Evolutionary conservation across 2,888 invertebrate species (phyloP), one percentile per base, ranked within the genome.

Genomic region (Nomada ruficornis): DNA sequence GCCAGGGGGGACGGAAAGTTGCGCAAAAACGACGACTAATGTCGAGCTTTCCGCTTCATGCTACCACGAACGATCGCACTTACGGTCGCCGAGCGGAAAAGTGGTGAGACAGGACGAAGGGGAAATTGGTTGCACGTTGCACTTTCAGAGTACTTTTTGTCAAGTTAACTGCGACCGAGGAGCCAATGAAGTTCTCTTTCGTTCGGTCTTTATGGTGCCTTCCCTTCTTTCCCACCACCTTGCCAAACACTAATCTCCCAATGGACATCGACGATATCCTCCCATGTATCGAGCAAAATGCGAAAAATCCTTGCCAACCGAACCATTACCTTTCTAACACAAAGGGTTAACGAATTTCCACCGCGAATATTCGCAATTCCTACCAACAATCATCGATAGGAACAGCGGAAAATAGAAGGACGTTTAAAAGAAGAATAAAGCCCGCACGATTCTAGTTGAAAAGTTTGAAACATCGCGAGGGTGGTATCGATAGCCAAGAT

Each of bases 61-160:
- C 87, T 88, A 85, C 87, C 89, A 86, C 88, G 89, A 90, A 91
- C 89, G 91, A 90, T 91, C 90, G 72, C 83, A 70, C 90, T 91
- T 90, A 91, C 90, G 91, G 90, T 83, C 74, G 81, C 68, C 80
- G 91, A 91, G 91, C 89, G 92, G 92, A 93, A 92, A 93, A 93
- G 91, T 93, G 90, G 91, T 88, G 92, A 89, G 90, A 90, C 91
- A 88, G 87, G 91, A 90, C 91, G 92, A 92, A 90, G 90, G 90
- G 90, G 89, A 91, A 92, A 92, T 89, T 85, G 86, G 81, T 80
- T 84, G 83, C 80, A 77, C 89, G 86, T 87, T 89, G 90, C 90
- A 91, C 92, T 91, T 91, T 92, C 90, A 87, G 87, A 88, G 87
- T 7, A 79, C 87, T 90, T 91, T 92, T 92, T 91, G 86, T 86